Evolutionary conservation across 1,140 invertebrate genomes (phyloP).

Genomic region (roundworm (Caenorhabditis elegans)): DNA sequence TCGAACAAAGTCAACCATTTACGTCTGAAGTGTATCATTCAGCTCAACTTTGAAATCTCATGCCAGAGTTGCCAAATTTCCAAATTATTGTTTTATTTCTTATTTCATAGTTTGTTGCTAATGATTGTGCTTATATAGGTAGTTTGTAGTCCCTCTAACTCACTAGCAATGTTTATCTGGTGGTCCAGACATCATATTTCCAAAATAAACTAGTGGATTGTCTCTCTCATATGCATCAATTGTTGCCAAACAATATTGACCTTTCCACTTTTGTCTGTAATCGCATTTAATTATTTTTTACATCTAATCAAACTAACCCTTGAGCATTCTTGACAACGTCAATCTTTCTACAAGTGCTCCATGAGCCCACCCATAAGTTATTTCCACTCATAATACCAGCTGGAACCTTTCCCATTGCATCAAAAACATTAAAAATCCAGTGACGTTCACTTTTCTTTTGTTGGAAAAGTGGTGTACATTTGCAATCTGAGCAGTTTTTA

Average conservation of each 20-base stretch:
- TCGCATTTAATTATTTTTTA: not conserved
- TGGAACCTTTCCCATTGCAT: conserved; percentile 64
- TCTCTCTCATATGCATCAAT: conserved; percentile 64
- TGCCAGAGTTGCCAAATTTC: too few species aligned
- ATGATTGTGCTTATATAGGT: too few species aligned
- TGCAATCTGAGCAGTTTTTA: conserved; percentile 58
- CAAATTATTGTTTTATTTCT: too few species aligned
- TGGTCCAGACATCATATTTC: conserved; percentile 39
- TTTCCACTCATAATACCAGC: conserved; percentile 60
- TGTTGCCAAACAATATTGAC: conserved; percentile 64
- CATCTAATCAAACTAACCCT: conserved; percentile 45
- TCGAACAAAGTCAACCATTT: too few species aligned
- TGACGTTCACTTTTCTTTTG: conserved; percentile 57
- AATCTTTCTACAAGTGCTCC: conserved; percentile 63
- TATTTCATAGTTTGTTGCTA: too few species aligned
- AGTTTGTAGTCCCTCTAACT: conserved; percentile 39
- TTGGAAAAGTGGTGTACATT: conserved; percentile 55
- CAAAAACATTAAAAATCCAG: conserved; percentile 66
- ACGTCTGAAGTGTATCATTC: too few species aligned
- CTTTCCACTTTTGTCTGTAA: conserved; percentile 61
- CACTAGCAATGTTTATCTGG: conserved; percentile 49
- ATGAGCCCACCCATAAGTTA: conserved; percentile 65
- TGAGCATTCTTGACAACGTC: conserved; percentile 60
- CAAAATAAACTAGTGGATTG: conserved; percentile 64
- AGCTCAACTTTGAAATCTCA: too few species aligned